These are phyloP conservation scores for Galeopterus variegatus DNA, from an alignment of 2,113 vertebrate genomes.

Conservation along the genomic window DNA sequence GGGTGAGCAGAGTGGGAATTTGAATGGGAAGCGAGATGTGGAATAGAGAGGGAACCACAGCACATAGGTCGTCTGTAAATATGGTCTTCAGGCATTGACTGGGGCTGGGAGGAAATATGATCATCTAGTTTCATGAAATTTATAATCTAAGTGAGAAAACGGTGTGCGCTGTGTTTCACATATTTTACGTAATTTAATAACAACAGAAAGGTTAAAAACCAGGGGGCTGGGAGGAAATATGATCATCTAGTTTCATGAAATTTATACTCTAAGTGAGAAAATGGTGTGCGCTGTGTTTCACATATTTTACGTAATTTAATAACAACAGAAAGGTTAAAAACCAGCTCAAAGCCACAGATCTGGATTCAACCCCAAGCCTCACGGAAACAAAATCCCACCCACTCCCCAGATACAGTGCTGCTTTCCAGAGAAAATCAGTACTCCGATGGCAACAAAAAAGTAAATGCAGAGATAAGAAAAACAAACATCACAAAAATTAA, in stretches of 20 bases:
- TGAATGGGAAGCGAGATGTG: neutral
- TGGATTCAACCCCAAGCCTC: neutral
- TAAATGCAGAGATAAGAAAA: neutral
- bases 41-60: neutral
- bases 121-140: neutral
- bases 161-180: neutral
- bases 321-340: neutral
- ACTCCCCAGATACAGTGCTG: neutral
- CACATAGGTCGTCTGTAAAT: accelerated
- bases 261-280: too few species aligned
- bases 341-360: neutral
- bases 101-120: neutral
- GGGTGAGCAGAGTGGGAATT: neutral
- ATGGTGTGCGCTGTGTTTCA: neutral
- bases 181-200: neutral
- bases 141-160: constrained; percentile 3
- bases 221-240: too few species aligned
- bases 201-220: neutral
- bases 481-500: neutral
- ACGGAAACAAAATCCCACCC: neutral
- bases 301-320: neutral
- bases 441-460: neutral
- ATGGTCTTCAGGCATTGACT: neutral
- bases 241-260: too few species aligned
- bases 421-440: neutral